Base-by-base conservation (phyloP, 2,113 vertebrate genomes). In the Apaloderma vittatum region DNA sequence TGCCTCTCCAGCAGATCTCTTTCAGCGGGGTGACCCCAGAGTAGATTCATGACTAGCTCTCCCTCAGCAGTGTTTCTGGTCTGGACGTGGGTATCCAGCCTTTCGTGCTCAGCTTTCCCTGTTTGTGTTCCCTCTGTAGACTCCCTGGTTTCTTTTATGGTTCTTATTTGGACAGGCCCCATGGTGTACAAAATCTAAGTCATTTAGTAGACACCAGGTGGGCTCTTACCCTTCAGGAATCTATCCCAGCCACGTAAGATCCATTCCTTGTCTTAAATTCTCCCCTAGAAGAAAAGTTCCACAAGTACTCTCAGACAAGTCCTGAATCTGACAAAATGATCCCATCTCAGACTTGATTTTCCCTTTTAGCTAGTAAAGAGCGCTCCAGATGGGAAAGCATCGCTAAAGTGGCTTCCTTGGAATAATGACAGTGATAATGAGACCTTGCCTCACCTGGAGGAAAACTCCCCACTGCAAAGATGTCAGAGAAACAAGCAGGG, bases 351-450 rank as follows among this genome's bases (percentile, higher is more conserved):
- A 8, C 43, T 43, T 15, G 1, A 19, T 54, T 86, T 86, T 73
- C 23, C 48, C 26, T 73, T 75, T 90, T 4, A 77, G 46, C 62
- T 1, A 2, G 19, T 30, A 46, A 75, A 21, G 63, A 51, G 52
- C 32, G 23, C 67, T 94, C 86, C 95, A 92, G 79, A 86, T 90
- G 79, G 94, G 79, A 88, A 96, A 74, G 55, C 65, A 59, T 79
- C 1, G 3, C n/a, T 46, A 70, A 88, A 92, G 70, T 93, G 55
- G 30, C 75, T 74, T 70, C 2, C 51, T 88, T 59, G 46, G 54
- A 66, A 66, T 88, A 92, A 93, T 74, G 63, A 51, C 0, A 8
- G 37, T 26, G 70, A 43, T 90, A 88, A 95, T 37, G 84, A 96
- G 90, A 61, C 59, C 46, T 90, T 24, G 19, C 40, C 68, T 92